Conservation (phyloP, 1,140 invertebrate species). For the Zaprionus vittiger region DNA sequence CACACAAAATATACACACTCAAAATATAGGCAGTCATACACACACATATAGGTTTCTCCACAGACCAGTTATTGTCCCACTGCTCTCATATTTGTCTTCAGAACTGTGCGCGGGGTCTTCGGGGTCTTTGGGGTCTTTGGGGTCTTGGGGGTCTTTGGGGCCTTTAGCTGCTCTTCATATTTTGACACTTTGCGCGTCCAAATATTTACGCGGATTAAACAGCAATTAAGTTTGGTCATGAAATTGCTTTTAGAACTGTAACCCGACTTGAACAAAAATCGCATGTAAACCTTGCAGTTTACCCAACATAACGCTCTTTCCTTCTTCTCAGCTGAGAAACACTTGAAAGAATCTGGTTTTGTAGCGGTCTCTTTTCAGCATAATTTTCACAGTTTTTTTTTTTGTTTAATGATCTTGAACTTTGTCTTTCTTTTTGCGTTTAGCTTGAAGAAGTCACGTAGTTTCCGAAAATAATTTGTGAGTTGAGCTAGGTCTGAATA, state of each 20-base stretch:
- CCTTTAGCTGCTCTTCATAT: conserved; percentile 16
- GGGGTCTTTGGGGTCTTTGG: not conserved
- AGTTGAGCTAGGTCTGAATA: not conserved
- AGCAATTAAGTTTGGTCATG: conserved; percentile 67
- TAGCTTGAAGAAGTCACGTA: not conserved
- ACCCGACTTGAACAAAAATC: not conserved
- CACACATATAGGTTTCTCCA: not conserved
- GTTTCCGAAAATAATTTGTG: not conserved
- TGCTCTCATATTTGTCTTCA: conserved; percentile 41
- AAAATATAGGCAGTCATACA: not conserved
- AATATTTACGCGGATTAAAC: conserved; percentile 74
- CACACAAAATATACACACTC: not conserved
- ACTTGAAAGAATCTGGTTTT: not conserved
- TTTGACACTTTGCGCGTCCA: conserved; percentile 42
- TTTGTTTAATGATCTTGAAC: conserved; percentile 1
- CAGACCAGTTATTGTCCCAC: conserved; percentile 11
- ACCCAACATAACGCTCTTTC: not conserved
- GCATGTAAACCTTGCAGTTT: not conserved
- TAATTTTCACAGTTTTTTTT: not conserved
- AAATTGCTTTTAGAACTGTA: conserved; percentile 60
- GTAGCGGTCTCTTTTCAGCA: not conserved
- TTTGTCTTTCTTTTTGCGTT: not conserved
- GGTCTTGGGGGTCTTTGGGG: too few relatives aligned
- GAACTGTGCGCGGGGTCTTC: conserved; percentile 41
- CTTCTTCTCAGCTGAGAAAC: not conserved